These are phyloP conservation scores for Polypedilum pembai DNA, from an alignment of 1,140 invertebrate genomes.

Conservation along the genomic window DNA sequence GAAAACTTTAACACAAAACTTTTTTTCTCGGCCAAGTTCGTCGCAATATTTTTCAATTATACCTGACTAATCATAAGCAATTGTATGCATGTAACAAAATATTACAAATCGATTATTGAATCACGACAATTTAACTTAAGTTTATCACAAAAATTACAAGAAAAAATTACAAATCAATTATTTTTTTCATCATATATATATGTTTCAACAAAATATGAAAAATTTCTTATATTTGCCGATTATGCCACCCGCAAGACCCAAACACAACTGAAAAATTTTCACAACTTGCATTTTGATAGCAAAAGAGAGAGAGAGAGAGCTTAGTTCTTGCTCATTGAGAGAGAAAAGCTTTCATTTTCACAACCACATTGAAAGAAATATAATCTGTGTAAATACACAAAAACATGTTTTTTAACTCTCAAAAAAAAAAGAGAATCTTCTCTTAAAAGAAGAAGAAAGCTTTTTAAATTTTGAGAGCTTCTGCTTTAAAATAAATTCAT, in stretches of 20 bases:
- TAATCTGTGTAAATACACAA: too few species aligned
- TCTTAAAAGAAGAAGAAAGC: too few species aligned
- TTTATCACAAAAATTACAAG: too few species aligned
- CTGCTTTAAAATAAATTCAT: too few species aligned
- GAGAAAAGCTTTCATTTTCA: not conserved
- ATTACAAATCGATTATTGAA: too few species aligned
- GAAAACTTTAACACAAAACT: not conserved
- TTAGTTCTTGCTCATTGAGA: too few species aligned
- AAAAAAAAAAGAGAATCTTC: too few species aligned
- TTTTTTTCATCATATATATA: not conserved
- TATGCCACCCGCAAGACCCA: conserved; percentile 21
- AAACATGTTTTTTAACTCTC: too few species aligned
- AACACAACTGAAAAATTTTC: conserved; percentile 23
- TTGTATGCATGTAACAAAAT: not conserved
- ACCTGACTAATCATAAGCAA: conserved; percentile 25
- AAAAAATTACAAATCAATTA: too few species aligned
- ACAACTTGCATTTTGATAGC: not conserved
- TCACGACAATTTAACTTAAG: too few species aligned
- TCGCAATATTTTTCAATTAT: not conserved
- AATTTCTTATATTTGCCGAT: not conserved
- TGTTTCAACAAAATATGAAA: conserved; percentile 2
- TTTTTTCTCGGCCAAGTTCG: not conserved
- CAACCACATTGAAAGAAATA: not conserved
- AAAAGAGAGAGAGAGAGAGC: not conserved
- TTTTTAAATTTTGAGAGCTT: too few species aligned